Percentiles rank a stretch among this genome's conserved stretches.
Conservation (phyloP, 2,113 vertebrate species). For the Aleadryas rufinucha region DNA sequence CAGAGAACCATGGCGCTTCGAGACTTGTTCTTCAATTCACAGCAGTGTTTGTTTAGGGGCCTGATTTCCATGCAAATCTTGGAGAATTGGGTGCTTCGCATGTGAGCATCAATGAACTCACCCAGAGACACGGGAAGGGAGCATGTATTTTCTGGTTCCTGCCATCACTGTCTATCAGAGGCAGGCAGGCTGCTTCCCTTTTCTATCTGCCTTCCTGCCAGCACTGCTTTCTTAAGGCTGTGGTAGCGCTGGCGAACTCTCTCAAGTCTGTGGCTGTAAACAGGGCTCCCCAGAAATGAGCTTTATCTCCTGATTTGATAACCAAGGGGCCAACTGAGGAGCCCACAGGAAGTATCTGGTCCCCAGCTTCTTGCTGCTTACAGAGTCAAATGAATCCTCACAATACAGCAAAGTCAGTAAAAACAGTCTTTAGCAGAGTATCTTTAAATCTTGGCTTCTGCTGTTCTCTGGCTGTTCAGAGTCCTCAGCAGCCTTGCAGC, state of each 20-base stretch:
- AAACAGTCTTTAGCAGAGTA: not conserved
- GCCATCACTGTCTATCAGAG: not conserved
- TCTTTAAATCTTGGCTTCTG: not conserved
- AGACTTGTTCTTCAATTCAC: not conserved
- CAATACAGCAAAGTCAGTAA: not conserved
- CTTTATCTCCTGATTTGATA: not conserved
- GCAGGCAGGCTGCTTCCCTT: not conserved
- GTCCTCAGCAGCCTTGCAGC: not conserved
- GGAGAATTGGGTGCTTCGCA: not conserved
- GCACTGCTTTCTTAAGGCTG: not conserved
- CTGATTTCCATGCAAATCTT: not conserved
- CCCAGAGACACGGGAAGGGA: not conserved
- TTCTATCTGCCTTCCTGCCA: constrained; percentile 35
- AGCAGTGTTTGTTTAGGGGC: not conserved
- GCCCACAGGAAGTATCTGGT: not conserved
- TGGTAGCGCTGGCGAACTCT: not conserved
- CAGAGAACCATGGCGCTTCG: not conserved
- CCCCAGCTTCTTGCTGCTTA: not conserved
- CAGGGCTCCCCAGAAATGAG: not conserved
- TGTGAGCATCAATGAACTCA: not conserved
- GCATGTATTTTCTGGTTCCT: not conserved
- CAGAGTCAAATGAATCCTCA: not conserved
- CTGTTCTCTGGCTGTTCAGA: not conserved
- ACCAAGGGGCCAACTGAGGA: not conserved
- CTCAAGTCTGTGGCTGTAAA: not conserved